Conservation (phyloP, 2,888 invertebrate species). For the Spodoptera littoralis region DNA sequence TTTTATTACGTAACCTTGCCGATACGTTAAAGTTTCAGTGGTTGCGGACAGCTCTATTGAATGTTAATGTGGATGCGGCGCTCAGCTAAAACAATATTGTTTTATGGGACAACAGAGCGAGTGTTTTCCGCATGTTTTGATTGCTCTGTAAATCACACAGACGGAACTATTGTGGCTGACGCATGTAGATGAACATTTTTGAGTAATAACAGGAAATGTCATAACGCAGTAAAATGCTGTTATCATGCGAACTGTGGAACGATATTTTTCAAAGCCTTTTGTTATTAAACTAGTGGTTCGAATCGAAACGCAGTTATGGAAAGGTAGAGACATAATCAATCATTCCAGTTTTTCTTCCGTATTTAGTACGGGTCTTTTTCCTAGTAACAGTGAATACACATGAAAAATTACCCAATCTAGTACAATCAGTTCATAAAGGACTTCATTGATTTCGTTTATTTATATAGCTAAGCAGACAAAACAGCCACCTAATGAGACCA, state of each 20-base stretch:
- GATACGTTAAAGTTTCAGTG: constrained; percentile 52
- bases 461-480: too few relatives aligned
- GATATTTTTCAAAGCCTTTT: constrained; percentile 22
- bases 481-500: too few relatives aligned
- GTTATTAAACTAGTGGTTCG: background rate
- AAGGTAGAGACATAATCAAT: too few relatives aligned
- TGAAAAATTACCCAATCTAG: too few relatives aligned
- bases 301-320: too few relatives aligned
- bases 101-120: constrained; percentile 45
- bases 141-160: constrained; percentile 51
- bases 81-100: constrained; percentile 36
- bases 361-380: too few relatives aligned
- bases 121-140: constrained; percentile 47
- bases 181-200: constrained; percentile 49
- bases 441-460: too few relatives aligned
- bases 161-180: constrained; percentile 41
- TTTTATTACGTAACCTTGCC: constrained; percentile 38
- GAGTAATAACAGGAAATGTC: constrained; percentile 39
- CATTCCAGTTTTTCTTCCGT: constrained; percentile 8
- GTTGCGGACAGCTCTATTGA: constrained; percentile 46
- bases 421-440: too few relatives aligned
- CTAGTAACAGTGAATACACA: too few relatives aligned
- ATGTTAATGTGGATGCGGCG: constrained; percentile 51
- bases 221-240: constrained; percentile 37
- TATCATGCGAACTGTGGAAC: constrained; percentile 31